Evolutionary conservation across 1,140 invertebrate genomes (phyloP), one percentile per base, ranked within the genome.

Genomic region (Trichonephila clavipes): DNA sequence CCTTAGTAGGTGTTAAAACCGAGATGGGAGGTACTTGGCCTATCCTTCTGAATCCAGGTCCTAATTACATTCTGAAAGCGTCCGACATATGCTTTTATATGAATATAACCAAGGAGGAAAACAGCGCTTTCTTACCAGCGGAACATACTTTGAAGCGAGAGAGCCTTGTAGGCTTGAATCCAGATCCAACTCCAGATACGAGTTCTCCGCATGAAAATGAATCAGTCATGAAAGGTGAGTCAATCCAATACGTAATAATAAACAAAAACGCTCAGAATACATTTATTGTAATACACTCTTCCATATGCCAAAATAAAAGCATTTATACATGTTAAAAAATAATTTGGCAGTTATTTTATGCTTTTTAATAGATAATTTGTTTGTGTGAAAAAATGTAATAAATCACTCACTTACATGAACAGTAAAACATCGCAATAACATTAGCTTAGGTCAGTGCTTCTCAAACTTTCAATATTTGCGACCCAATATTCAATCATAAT

Each of bases 51-150:
- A 99, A 99, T 96, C 99, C 99, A 2, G 99, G 99, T n/a, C 98
- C 99, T 0, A 96, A 98, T 51, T 99, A 99, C 96, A 64, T 94
- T 2, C 44, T 99, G 98, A 98, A 99, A 96, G 95, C 95, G 2
- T 98, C 98, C 94, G 99, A 99, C 96, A 98, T 98, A 28, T 99
- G 99, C 95, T 99, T 99, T 96, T 99, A 99, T 96, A 98, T 99
- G 98, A 99, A 98, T 96, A 99, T 99, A 92, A 99, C 98, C 44
- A 99, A 99, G 96, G 98, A 99, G 95, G 98, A 99, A 95, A 98
- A 99, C 95, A 98, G 98, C n/a, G 93, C 93, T 40, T 77, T 94
- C 24, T 69, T 93, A 2, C 92, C 92, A 18, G 82, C 91, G 7
- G 82, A 82, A n/a, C 91, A 77, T 12, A 58, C 59, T n/a, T 58